Conservation (phyloP, 2,888 invertebrate species). For the Drosophila emarginata region DNA sequence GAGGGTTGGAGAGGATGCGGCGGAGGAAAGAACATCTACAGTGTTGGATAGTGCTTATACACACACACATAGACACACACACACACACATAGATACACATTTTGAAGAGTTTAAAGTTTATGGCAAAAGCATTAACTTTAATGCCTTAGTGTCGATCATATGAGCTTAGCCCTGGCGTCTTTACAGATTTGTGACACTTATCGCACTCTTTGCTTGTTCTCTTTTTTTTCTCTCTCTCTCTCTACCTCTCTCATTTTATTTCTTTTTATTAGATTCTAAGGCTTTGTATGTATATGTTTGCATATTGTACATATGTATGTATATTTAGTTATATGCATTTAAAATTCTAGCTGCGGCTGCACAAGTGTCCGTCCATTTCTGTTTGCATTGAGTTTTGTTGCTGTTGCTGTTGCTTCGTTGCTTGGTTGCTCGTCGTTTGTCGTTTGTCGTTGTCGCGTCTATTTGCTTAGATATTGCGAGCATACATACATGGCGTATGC, state of each 20-base stretch:
- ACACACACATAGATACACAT: background rate
- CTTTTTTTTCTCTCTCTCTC: background rate
- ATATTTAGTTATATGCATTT: slow-evolving; percentile 22
- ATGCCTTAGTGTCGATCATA: slow-evolving; percentile 33
- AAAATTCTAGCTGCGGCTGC: slow-evolving; percentile 51
- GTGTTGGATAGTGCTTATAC: background rate
- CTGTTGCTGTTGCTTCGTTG: background rate
- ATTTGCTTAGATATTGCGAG: slow-evolving; percentile 74
- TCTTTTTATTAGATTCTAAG: background rate
- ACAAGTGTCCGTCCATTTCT: slow-evolving; percentile 71
- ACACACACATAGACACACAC: background rate
- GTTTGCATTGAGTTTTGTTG: slow-evolving; percentile 62
- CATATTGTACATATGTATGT: background rate
- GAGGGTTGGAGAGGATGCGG: background rate
- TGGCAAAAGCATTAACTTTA: slow-evolving; percentile 6
- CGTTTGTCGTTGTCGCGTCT: slow-evolving; percentile 48
- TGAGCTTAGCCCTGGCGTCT: slow-evolving; percentile 35
- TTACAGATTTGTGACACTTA: slow-evolving; percentile 55
- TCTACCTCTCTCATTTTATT: background rate
- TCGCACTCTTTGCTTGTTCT: slow-evolving; percentile 3
- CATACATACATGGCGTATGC: slow-evolving; percentile 74
- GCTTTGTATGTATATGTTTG: background rate
- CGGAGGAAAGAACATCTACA: background rate
- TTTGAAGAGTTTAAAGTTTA: slow-evolving; percentile 2
- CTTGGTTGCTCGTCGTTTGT: slow-evolving; percentile 50